Base-by-base conservation (phyloP, 2,888 invertebrate species). In the Prionchulus punctatus region DNA sequence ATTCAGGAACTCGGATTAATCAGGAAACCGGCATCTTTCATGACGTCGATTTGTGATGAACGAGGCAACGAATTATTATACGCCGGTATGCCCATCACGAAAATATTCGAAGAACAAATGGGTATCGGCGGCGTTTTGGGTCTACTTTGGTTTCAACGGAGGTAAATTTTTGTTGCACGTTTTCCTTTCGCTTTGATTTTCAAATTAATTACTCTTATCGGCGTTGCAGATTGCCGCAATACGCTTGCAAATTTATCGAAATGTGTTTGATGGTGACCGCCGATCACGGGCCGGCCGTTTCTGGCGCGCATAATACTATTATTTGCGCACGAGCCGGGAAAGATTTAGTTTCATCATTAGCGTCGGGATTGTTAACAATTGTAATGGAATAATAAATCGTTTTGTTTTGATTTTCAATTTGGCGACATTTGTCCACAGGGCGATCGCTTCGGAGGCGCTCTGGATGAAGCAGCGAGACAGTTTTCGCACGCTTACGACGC, bases 21-120 rank as follows among this genome's bases (percentile, higher is more conserved):
- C 70, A 81, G 98, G 42, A 98, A 98, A 71, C 98, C 98, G 43
- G 96, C 98, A 0, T 92, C 92, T 1, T 98, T 98, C 75, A 96
- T 99, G 85, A 94, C 96, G 25, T 90, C 90, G 21, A 99, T 98
- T 67, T 96, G 96, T 71, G 98, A 98, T 75, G 98, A 98, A 76
- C 80, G 98, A 62, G 98, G 98, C 12, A 91, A 94, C 70, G 96
- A 96, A 75, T 76, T 96, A 58, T 78, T 88, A 56, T 99, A 98
- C 76, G 94, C 94, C 62, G 98, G 98, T 42, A 88, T 91, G 74
- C 81, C 81, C 18, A 82, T 82, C 64, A 79, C 80, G 2, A 65
- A 75, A 66, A 87, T 96, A 49, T 77, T 98, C 61, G 90, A 90
- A 73, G 83, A 89, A 67, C 88, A 91, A 68, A 82, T 98, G 60